phyloP scores from a whole-genome alignment of 53 echinoderm and acorn worm species.

The Luidia sarsii region DNA sequence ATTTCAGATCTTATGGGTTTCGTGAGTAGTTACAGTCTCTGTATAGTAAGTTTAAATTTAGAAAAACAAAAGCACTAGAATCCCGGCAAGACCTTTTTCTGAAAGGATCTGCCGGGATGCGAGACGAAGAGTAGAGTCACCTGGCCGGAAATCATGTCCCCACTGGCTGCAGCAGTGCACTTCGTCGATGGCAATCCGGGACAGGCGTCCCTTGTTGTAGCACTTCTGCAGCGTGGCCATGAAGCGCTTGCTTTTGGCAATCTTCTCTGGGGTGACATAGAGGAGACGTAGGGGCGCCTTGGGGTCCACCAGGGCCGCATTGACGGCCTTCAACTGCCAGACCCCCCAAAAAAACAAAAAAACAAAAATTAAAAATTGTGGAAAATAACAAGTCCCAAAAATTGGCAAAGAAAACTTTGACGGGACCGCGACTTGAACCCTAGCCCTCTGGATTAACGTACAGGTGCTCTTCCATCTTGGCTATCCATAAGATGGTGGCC shows the following conservation, averaged over 20 bases:
- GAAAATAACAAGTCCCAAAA: background rate
- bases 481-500: too few species aligned
- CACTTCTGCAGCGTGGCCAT: conserved; percentile 91
- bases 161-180: conserved; percentile 99
- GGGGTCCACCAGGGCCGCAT: conserved; percentile 72
- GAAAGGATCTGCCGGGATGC: too few species aligned
- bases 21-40: too few species aligned
- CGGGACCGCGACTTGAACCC: too few species aligned
- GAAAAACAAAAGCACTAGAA: too few species aligned
- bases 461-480: too few species aligned
- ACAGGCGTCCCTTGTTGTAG: conserved; percentile 66
- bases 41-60: too few species aligned
- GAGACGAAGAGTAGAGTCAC: too few species aligned
- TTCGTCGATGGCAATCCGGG: conserved; percentile 93
- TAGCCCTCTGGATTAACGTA: too few species aligned
- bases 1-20: too few species aligned
- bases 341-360: background rate
- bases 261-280: conserved; percentile 98
- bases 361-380: background rate
- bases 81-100: too few species aligned
- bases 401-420: too few species aligned
- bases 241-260: conserved; percentile 96
- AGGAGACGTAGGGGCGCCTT: conserved; percentile 76
- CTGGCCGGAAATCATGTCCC: conserved; percentile 99
- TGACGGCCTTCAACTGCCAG: conserved; percentile 63